Evolutionary conservation across 2,113 vertebrate genomes (phyloP).

Genomic region (Pogonocichla stellata): DNA sequence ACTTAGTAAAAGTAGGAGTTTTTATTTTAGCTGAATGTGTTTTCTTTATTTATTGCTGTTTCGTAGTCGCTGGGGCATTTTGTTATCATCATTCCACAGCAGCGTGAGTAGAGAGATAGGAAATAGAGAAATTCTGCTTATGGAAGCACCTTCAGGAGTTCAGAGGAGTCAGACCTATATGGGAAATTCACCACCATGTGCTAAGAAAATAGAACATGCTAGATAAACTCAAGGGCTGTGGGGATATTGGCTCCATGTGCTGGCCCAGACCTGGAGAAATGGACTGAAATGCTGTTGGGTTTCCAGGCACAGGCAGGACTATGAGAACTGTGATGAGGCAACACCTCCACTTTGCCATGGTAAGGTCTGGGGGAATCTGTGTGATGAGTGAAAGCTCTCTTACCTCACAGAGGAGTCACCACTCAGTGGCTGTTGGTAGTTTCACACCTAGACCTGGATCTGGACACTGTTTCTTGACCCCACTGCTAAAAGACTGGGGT

Average conservation of each 20-base stretch:
- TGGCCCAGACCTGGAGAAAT: background rate
- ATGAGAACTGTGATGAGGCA: background rate
- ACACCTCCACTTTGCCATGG: background rate
- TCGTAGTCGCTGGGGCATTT: background rate
- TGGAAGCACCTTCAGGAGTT: background rate
- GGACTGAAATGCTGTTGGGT: background rate
- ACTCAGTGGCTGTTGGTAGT: background rate
- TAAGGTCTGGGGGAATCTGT: fast-evolving
- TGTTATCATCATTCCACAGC: background rate
- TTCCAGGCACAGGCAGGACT: background rate
- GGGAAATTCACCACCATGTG: background rate
- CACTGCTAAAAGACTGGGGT: background rate
- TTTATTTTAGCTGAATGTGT: background rate
- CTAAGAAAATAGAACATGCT: background rate
- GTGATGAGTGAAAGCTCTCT: background rate
- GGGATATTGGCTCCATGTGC: background rate
- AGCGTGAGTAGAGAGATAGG: background rate
- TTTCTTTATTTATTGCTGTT: background rate
- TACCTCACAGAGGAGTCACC: background rate
- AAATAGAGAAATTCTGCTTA: background rate
- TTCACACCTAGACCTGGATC: background rate
- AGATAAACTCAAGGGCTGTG: fast-evolving
- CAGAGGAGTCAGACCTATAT: background rate
- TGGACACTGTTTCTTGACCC: background rate
- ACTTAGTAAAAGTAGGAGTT: background rate